Base-by-base conservation (phyloP, 2,113 vertebrate genomes). In the Nycticebus coucang region DNA sequence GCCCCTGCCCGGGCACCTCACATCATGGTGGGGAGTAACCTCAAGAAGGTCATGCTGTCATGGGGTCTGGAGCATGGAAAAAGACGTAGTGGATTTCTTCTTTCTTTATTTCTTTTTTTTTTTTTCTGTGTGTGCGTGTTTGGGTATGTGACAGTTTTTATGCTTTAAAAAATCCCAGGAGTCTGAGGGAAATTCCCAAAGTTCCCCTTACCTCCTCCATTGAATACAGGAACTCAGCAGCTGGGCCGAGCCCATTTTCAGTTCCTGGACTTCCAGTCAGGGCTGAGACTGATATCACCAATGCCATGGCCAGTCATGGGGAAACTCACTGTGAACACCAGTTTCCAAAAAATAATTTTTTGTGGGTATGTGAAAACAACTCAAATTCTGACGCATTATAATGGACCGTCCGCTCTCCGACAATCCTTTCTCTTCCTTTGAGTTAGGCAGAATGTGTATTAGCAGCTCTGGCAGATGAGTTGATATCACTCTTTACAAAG, bases 1-100 rank as follows among this genome's bases (percentile, higher is more conserved):
- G 4, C 91, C 41, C 95, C 66, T 95, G 91, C 87, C 53, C 53
- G 9, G 35, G 68, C 55, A 92, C 60, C 28, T 95, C 81, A 84
- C 92, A 87, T 95, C 78, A 71, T 59, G 10, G 68, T 15, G 45
- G 19, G 11, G 14, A 28, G 17, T 21, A 18, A 60, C 13, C 3
- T 80, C 64, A 69, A 50, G 85, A 75, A 78, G 30, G 17, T n/a
- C 21, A 57, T 14, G 9, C 14, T 53, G 28, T 86, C 19, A 30
- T 62, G 50, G 22, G 55, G 33, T 30, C 28, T 9, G 90, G 41
- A 79, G 59, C 37, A 81, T 78, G 18, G 55, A 77, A 18, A n/a
- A 75, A 57, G 45, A 59, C 37, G 64, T 19, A 22, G 35, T 62
- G 30, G 26, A 68, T 93, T 78, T 89, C 69, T 92, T 80, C 60